A percentile compares a stretch with the other conserved stretches of the same genome.
Evolutionary conservation across 2,797 vertebrate genomes (phyloP).

Genomic region (Hypotaenidia okinawae): DNA sequence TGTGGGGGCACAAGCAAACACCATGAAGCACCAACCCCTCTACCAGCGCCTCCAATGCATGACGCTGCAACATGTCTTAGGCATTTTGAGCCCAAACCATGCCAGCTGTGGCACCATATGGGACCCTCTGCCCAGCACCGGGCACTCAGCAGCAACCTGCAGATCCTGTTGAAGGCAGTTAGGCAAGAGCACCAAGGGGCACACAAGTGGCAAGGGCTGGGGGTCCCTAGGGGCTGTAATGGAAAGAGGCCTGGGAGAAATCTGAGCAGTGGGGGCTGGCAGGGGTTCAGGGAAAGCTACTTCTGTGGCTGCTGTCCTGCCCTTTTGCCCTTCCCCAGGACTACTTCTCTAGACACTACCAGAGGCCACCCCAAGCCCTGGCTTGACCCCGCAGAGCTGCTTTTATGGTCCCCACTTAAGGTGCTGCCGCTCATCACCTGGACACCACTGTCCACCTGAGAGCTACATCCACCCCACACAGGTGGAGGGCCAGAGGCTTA

Average conservation of each 20-base stretch:
- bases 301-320: background rate
- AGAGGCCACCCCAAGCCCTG: background rate
- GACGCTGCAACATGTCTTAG: fast-evolving
- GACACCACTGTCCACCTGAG: background rate
- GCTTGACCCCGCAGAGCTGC: background rate
- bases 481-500: background rate
- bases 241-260: background rate
- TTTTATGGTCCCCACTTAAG: background rate
- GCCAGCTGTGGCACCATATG: background rate
- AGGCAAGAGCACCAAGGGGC: background rate
- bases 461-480: background rate
- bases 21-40: background rate
- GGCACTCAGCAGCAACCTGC: background rate
- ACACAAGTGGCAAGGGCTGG: background rate
- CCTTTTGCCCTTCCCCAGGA: background rate
- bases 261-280: background rate
- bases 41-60: background rate
- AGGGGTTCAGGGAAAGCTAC: background rate
- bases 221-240: background rate
- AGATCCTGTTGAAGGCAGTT: background rate
- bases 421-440: background rate
- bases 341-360: background rate
- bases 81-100: background rate
- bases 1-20: fast-evolving
- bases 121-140: background rate